These are phyloP conservation scores for Physocephala rufipes DNA, from an alignment of 2,888 invertebrate species.

Conservation along the genomic window DNA sequence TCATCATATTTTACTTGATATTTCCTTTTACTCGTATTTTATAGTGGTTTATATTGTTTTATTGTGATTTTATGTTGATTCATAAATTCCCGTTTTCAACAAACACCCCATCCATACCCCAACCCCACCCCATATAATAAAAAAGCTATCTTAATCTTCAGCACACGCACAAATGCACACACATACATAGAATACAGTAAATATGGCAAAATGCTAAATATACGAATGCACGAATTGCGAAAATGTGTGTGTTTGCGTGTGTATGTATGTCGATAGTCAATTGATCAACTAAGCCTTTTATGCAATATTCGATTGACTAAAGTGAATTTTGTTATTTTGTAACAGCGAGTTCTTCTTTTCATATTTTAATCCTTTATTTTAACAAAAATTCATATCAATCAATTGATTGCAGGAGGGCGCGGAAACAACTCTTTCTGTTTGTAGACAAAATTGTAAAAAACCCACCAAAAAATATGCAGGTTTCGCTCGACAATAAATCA, in stretches of 20 bases:
- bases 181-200: background rate
- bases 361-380: background rate
- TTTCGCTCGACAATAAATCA: slow-evolving; percentile 24
- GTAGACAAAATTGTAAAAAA: background rate
- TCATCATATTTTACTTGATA: too few species aligned
- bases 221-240: too few species aligned
- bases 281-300: slow-evolving; percentile 25
- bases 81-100: too few species aligned
- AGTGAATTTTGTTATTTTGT: slow-evolving; percentile 15
- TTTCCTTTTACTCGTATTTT: too few species aligned
- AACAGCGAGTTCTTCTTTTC: background rate
- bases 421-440: background rate
- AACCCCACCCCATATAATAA: too few species aligned
- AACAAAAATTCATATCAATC: slow-evolving; percentile 1
- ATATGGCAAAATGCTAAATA: slow-evolving; percentile 12
- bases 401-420: too few species aligned
- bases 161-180: too few species aligned
- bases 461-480: slow-evolving; percentile 28
- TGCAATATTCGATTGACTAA: slow-evolving; percentile 25
- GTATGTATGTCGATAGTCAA: slow-evolving; percentile 21
- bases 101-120: too few species aligned
- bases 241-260: slow-evolving; percentile 24
- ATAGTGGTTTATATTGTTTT: too few species aligned
- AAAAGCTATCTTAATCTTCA: too few species aligned
- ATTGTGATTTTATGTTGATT: too few species aligned